These are phyloP conservation scores for Amphiprion percula DNA, from an alignment of 2,113 vertebrate species.

Conservation along the genomic window DNA sequence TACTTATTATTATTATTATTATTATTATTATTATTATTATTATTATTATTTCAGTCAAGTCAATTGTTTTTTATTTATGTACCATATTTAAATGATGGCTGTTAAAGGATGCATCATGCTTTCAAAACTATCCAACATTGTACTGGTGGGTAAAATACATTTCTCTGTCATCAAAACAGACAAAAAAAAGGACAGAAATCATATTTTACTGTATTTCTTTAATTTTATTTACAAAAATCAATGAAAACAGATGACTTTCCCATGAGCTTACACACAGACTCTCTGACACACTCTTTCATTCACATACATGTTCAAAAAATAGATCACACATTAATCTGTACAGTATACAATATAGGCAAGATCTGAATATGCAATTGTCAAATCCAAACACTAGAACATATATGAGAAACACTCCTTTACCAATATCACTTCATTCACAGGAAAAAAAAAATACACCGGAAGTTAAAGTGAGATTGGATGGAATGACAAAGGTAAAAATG, in stretches of 20 bases:
- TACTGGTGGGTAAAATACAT: background rate
- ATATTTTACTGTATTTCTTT: constrained; percentile 19
- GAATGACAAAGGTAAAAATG: constrained; percentile 21
- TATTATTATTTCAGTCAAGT: no score
- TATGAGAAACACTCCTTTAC: background rate
- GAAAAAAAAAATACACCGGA: constrained; percentile 6
- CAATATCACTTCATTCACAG: background rate
- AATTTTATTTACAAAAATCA: constrained; percentile 67
- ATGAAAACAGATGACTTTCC: constrained; percentile 40
- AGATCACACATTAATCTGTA: constrained; percentile 33
- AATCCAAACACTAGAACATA: background rate
- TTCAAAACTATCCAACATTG: background rate
- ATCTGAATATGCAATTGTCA: constrained; percentile 14
- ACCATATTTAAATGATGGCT: no score
- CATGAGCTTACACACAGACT: background rate
- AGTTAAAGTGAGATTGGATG: constrained; percentile 10
- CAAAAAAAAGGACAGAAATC: background rate
- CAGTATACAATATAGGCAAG: constrained; percentile 27
- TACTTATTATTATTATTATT: no score
- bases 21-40: no score
- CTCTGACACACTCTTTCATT: background rate
- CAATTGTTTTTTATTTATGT: no score
- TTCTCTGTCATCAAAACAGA: no score
- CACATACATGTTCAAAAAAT: constrained; percentile 30
- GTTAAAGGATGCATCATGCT: no score